Evolutionary conservation across 2,113 vertebrate genomes (phyloP).

Genomic region (Shinisaurus crocodilurus): DNA sequence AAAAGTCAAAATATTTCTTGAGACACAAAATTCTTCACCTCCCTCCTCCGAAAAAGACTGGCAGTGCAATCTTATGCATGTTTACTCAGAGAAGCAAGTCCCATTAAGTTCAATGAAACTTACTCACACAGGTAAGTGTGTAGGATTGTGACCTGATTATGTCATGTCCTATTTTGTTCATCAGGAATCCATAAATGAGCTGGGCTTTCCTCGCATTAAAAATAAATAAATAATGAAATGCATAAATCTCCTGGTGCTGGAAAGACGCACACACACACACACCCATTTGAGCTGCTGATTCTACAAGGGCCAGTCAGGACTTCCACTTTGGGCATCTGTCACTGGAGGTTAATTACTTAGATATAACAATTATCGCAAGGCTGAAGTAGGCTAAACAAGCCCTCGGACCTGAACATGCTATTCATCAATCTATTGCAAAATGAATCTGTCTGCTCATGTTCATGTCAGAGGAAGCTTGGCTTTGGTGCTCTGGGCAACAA

Average conservation of each 20-base stretch:
- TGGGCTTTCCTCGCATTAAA: not conserved
- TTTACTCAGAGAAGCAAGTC: not conserved
- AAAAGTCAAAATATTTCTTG: not conserved
- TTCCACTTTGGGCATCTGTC: not conserved
- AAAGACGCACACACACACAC: not conserved
- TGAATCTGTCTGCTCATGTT: not conserved
- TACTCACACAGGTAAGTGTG: not conserved
- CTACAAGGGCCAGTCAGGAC: not conserved
- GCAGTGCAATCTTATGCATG: not conserved
- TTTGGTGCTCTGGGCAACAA: not conserved
- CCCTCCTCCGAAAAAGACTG: not conserved
- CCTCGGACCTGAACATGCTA: not conserved
- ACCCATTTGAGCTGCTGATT: no score
- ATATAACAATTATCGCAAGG: not conserved
- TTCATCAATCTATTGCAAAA: not conserved
- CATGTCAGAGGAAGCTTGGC: not conserved
- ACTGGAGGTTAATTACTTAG: not conserved
- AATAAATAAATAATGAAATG: not conserved
- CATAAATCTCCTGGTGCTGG: not conserved
- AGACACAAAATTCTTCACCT: not conserved
- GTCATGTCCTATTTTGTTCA: no score
- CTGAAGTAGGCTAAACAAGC: slow-evolving; percentile 6
- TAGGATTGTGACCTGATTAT: not conserved
- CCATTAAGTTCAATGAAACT: not conserved
- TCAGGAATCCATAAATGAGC: not conserved